A percentile compares a stretch with the other conserved stretches of the same genome.
phyloP scores from a whole-genome alignment of 2,797 vertebrate genomes.

The Acipenser oxyrinchus region DNA sequence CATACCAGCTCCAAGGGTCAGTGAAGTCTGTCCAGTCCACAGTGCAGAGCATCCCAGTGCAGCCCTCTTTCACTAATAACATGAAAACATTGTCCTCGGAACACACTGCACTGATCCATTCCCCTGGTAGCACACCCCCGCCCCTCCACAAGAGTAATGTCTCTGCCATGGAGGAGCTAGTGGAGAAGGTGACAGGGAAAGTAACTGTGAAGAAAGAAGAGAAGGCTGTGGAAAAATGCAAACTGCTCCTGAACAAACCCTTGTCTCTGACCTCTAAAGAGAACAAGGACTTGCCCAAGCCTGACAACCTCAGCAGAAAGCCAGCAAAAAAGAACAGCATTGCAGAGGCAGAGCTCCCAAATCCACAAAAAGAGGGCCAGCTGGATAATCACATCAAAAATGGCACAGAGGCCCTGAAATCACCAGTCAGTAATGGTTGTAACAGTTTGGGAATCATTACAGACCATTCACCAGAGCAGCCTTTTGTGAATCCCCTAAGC shows the following conservation, averaged over 20 bases:
- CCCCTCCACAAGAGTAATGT: slow-evolving; percentile 89
- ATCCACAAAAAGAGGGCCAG: slow-evolving; percentile 73
- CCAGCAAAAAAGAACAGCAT: slow-evolving; percentile 63
- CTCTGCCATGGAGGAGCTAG: slow-evolving; percentile 91
- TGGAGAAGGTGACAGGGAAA: slow-evolving; percentile 93
- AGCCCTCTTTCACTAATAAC: slow-evolving; percentile 69
- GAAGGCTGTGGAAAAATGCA: slow-evolving; percentile 62
- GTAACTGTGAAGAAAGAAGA: slow-evolving; percentile 77
- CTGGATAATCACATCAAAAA: slow-evolving; percentile 73
- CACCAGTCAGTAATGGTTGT: slow-evolving; percentile 85
- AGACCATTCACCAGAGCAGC: slow-evolving; percentile 87
- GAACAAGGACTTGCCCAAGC: slow-evolving; percentile 72
- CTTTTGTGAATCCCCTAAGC: slow-evolving; percentile 88
- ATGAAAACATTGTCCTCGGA: slow-evolving; percentile 69
- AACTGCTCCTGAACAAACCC: slow-evolving; percentile 54
- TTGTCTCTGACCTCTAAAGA: slow-evolving; percentile 70
- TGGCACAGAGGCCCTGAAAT: slow-evolving; percentile 71
- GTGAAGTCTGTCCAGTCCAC: slow-evolving; percentile 66
- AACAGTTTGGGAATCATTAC: slow-evolving; percentile 91
- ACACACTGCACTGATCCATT: slow-evolving; percentile 66
- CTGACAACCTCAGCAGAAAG: slow-evolving; percentile 64
- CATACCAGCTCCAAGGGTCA: slow-evolving; percentile 88
- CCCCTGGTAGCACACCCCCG: slow-evolving; percentile 80
- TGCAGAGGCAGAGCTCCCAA: slow-evolving; percentile 66
- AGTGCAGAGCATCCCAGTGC: slow-evolving; percentile 79